phyloP scores from a whole-genome alignment of 2,113 vertebrate genomes.

The Oriolus oriolus region DNA sequence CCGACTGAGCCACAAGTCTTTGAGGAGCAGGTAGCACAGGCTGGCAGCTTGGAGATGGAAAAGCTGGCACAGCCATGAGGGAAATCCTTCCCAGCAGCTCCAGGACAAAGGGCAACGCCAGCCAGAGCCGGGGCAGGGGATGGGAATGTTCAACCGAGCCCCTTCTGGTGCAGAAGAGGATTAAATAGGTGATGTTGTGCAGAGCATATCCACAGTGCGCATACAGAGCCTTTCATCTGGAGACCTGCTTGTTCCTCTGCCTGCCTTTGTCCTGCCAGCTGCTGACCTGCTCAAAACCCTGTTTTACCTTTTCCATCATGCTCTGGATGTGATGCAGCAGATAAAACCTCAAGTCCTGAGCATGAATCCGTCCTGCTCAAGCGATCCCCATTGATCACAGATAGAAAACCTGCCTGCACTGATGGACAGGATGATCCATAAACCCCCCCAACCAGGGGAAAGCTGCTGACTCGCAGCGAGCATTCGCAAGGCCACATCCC shows the following conservation, averaged over 20 bases:
- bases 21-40: background rate
- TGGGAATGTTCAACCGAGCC: rapidly evolving
- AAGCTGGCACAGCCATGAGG: background rate
- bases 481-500: background rate
- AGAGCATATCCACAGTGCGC: rapidly evolving
- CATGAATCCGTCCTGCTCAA: background rate
- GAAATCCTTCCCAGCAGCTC: background rate
- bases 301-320: background rate
- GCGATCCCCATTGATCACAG: rapidly evolving
- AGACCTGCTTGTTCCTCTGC: background rate
- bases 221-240: background rate
- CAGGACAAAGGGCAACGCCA: background rate
- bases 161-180: background rate
- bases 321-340: background rate
- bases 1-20: rapidly evolving
- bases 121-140: background rate
- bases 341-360: background rate
- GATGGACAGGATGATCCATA: background rate
- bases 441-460: background rate
- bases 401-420: background rate
- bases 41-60: background rate
- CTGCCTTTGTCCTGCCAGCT: background rate
- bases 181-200: rapidly evolving
- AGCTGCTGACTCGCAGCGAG: background rate
- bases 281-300: background rate